Conservation (phyloP, 2,113 vertebrate genomes). For the Lophochroa leadbeateri region DNA sequence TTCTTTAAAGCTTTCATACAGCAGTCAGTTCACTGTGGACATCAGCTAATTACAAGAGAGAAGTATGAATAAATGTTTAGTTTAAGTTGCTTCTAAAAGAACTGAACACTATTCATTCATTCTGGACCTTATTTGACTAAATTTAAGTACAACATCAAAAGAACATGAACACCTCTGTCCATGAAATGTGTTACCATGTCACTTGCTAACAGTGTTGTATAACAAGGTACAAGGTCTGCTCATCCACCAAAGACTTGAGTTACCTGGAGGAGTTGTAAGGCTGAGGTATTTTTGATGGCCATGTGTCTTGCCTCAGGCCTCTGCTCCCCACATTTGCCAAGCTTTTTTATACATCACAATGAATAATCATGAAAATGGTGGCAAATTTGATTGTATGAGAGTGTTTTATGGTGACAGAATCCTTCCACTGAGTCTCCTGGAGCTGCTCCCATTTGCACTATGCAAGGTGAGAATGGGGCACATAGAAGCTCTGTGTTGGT, state of each 20-base stretch:
- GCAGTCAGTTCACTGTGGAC: background rate
- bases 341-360: background rate
- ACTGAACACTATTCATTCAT: background rate
- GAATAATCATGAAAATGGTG: background rate
- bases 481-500: background rate
- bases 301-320: background rate
- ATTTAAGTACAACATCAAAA: background rate
- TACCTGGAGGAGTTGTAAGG: background rate
- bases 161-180: rapidly evolving
- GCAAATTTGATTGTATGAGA: background rate
- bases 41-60: background rate
- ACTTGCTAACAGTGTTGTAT: background rate
- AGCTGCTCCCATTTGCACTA: background rate
- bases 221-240: background rate
- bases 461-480: background rate
- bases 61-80: background rate
- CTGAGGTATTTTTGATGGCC: background rate
- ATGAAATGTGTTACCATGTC: background rate
- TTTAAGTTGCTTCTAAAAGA: background rate
- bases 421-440: background rate
- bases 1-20: background rate
- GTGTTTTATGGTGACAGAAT: background rate
- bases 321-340: rapidly evolving
- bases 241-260: background rate
- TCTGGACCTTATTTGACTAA: background rate